A percentile compares a stretch with the other conserved stretches of the same genome.
Evolutionary conservation across 1,140 invertebrate species (phyloP).

Genomic region (Philaenus spumarius): DNA sequence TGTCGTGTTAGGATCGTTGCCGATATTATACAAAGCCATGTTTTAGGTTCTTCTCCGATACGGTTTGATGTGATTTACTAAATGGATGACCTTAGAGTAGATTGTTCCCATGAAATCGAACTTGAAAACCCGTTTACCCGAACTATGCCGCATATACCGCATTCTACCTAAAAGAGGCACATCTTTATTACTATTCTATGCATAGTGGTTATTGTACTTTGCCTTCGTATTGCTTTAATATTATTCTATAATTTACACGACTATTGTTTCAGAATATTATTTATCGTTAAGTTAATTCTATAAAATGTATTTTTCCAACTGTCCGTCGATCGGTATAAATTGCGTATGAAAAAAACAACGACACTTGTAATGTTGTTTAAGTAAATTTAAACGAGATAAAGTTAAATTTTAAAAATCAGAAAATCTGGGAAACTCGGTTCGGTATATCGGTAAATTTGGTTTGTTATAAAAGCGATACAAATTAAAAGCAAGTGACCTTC

Average conservation of each 20-base stretch:
- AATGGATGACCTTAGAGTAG: background rate
- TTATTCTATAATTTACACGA: background rate
- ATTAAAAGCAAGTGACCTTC: too few species aligned
- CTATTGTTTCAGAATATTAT: background rate
- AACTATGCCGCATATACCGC: background rate
- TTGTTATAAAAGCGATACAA: too few species aligned
- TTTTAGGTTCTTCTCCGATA: constrained; percentile 4
- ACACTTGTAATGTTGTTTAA: background rate
- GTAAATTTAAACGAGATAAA: background rate
- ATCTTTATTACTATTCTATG: constrained; percentile 3
- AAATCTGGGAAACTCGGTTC: too few species aligned
- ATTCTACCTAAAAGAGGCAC: background rate
- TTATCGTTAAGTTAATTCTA: background rate
- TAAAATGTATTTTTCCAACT: too few species aligned
- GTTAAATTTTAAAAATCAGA: background rate
- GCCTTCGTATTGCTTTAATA: constrained; percentile 9
- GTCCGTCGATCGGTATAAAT: too few species aligned
- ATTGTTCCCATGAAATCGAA: constrained; percentile 2
- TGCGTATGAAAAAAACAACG: too few species aligned
- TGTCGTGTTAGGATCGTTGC: constrained; percentile 8
- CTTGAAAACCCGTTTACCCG: constrained; percentile 15
- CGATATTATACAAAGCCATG: constrained; percentile 10
- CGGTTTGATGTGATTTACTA: background rate
- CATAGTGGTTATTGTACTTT: constrained; percentile 10
- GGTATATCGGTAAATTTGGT: too few species aligned